phyloP scores from a whole-genome alignment of 1,140 invertebrate species.

The Aricia agestis region DNA sequence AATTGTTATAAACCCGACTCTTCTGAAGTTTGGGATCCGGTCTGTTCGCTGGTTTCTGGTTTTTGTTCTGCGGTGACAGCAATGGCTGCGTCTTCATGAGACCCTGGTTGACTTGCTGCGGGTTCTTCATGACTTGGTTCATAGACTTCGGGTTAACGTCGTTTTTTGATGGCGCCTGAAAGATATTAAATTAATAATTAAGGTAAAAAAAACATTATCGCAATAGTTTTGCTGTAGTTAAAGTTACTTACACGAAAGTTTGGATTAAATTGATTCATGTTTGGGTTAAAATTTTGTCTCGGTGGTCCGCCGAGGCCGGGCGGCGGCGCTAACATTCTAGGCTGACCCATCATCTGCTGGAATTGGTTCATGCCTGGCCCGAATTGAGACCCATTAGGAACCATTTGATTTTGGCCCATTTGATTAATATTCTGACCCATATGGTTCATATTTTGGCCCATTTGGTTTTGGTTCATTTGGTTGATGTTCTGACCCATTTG shows the following conservation, averaged over 20 bases:
- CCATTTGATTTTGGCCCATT: slow-evolving; percentile 41
- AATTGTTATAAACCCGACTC: slow-evolving; percentile 52
- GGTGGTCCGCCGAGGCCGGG: slow-evolving; percentile 53
- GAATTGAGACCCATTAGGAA: slow-evolving; percentile 44
- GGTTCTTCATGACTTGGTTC: slow-evolving; percentile 29
- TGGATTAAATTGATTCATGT: slow-evolving; percentile 54
- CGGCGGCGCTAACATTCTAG: slow-evolving; percentile 56
- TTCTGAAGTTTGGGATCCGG: slow-evolving; percentile 37
- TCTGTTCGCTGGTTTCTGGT: slow-evolving; percentile 30
- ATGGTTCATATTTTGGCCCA: slow-evolving; percentile 42
- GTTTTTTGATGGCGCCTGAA: slow-evolving; percentile 8
- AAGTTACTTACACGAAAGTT: slow-evolving; percentile 66
- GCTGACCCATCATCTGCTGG: slow-evolving; percentile 53
- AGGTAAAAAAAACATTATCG: not conserved
- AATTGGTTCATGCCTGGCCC: slow-evolving; percentile 44
- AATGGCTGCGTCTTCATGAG: slow-evolving; percentile 22
- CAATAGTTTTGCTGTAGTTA: not conserved
- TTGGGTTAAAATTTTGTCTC: slow-evolving; percentile 57
- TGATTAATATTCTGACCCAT: slow-evolving; percentile 39
- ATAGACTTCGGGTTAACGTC: slow-evolving; percentile 25
- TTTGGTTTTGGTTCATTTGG: slow-evolving; percentile 40
- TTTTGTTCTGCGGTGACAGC: slow-evolving; percentile 31
- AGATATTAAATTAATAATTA: not conserved
- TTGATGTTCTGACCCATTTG: slow-evolving; percentile 42
- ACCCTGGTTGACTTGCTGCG: slow-evolving; percentile 26